These are phyloP conservation scores for Mesorhabditis belari DNA, from an alignment of 2,888 invertebrate genomes.

Conservation along the genomic window DNA sequence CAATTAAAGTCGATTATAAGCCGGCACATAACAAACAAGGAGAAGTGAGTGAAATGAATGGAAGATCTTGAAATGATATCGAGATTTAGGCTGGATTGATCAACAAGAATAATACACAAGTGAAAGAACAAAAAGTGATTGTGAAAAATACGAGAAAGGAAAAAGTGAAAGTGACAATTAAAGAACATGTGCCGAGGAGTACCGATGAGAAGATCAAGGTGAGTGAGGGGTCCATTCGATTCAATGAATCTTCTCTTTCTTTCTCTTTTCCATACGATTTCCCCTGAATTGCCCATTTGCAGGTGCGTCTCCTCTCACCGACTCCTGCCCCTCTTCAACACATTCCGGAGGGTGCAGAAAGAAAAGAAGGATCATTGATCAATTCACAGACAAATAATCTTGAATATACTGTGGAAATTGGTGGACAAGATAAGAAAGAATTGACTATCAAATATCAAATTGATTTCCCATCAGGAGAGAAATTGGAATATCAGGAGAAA, in stretches of 20 bases:
- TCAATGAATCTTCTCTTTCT: too few species aligned
- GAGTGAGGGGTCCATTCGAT: too few species aligned
- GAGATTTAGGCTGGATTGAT: conserved; percentile 24
- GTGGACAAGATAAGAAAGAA: background rate
- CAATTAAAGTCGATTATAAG: conserved; percentile 53
- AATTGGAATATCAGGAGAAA: background rate
- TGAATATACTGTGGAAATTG: background rate
- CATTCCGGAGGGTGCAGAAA: background rate
- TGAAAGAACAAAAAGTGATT: conserved; percentile 34
- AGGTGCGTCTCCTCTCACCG: background rate
- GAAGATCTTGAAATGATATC: too few species aligned
- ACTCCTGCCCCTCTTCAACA: background rate
- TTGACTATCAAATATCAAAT: background rate
- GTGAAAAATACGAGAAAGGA: conserved; percentile 33
- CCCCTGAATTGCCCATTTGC: too few species aligned
- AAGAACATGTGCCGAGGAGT: conserved; percentile 38
- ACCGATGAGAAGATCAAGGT: conserved; percentile 47
- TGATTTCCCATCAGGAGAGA: background rate
- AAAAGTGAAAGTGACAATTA: conserved; percentile 27
- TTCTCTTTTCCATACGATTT: too few species aligned
- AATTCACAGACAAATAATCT: background rate
- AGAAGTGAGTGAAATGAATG: conserved; percentile 13
- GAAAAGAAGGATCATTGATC: background rate
- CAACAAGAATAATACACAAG: conserved; percentile 21
- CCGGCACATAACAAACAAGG: conserved; percentile 54